Base-by-base conservation (phyloP, 2,113 vertebrate species). In the Mixornis gularis region DNA sequence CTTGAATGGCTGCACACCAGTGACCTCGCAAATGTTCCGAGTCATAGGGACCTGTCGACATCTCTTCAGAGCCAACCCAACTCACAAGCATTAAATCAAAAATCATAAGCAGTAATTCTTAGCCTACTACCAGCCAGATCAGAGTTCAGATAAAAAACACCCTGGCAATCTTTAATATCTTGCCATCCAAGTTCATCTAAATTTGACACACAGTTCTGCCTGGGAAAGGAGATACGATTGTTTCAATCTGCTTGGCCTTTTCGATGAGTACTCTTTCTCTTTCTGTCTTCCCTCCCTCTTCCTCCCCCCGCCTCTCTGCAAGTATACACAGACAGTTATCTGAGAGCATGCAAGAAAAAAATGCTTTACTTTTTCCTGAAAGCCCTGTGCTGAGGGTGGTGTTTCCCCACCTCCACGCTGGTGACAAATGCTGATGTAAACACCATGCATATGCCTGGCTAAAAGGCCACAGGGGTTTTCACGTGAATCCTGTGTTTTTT, bases 331-430 rank as follows among this genome's bases (percentile, higher is more conserved):
- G 92, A 91, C 93, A 86, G 38, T 22, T 72, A 94, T 83, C 85
- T 93, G 27, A 70, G 60, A 85, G 56, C 24, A 0, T 74, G 91
- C 89, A 79, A 86, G 68, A 92, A 59, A 92, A 92, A 89, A 87
- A 87, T 59, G 90, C 71, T 94, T 93, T 90, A 85, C 89, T 79
- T 88, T 96, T 96, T 96, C 92, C 96, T 97, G 95, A 96, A 95
- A 96, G 92, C 92, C 79, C 74, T 91, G 22, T 93, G 87, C 93
- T 1, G 32, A 89, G 55, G 62, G 53, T 78, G 96, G 95, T 96
- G 96, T 97, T 97, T 97, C 96, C 96, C 97, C 94, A 89, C 92
- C 86, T 86, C 87, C 87, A 79, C 85, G 66, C 87, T 88, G 72
- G 90, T 96, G 92, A 93, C 92, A 96, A 92, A 83, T 0, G 87